Evolutionary conservation across 2,797 vertebrate species (phyloP), one percentile per base, ranked within the genome.

Genomic region (Rhodeus uyekii): DNA sequence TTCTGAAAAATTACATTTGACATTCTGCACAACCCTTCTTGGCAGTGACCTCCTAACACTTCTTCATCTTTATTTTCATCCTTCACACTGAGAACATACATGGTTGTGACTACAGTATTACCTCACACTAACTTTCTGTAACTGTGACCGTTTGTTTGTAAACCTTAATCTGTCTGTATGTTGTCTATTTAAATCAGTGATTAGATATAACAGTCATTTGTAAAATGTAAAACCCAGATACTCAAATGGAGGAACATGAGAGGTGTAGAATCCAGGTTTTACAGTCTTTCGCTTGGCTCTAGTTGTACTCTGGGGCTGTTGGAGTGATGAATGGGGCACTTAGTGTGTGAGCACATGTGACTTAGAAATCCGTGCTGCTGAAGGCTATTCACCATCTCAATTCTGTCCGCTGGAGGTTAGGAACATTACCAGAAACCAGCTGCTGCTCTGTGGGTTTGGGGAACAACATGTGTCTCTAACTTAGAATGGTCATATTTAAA

Each of bases 301-400:
- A 24, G 22, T 38, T 55, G 48, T 8, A 14, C 64, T 76, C 36
- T 55, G 8, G 38, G 34, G 64, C 46, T 27, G 24, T 29, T 36
- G 67, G 16, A 53, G 58, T 86, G 86, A 87, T 87, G 50, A 80
- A 87, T 84, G 80, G 78, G 50, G 71, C 46, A 71, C 81, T 81
- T 83, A 84, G 64, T 60, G 18, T 67, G 79, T 71, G 67, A 48
- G 38, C 71, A 68, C 48, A 24, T 53, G 74, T 82, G 74, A 72
- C 76, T 73, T 77, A 60, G 63, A 77, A 76, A 75, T 24, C 48
- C 39, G 42, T 53, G 79, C 75, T 82, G 34, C 81, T 69, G 67
- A 64, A 81, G 63, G 76, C 39, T 76, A 78, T 63, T 77, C 61
- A 38, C 39, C 3, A 69, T 80, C 84, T 73, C 64, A 67, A 48